Base-by-base conservation (phyloP, 2,888 invertebrate genomes). In the Diaphora mendica region DNA sequence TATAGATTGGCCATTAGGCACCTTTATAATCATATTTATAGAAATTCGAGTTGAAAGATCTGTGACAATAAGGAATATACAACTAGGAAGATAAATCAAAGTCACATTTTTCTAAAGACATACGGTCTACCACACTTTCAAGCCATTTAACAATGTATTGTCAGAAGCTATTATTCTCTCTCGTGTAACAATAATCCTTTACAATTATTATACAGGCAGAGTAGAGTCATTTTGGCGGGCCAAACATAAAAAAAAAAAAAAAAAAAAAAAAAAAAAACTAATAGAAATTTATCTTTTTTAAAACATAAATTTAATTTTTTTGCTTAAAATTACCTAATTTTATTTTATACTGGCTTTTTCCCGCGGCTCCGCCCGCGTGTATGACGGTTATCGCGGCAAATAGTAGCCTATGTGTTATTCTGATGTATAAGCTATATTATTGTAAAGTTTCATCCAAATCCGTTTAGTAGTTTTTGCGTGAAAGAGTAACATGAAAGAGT, bases 91-190 rank as follows among this genome's bases (percentile, higher is more conserved):
- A 71, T 66, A 71, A 35, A 35, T 71, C 71, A 71, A 71, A 42
- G 71, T 66, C 66, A 55, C n/a, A 44, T 71, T 66, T 71, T 71
- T 71, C 71, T 66, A 55, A 55, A 71, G 30, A 71, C 42, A 39
- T 71, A 39, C 71, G 55, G 66, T 71, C 9, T 55, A 71, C 39
- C 55, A 65, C 71, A 71, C 66, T 71, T 71, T 71, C 66, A 71
- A 66, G 65, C 65, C 51, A 66, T 71, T 71, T 71, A 71, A 71
- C 55, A 71, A 71, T 71, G 71, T 71, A 66, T 65, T 51, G 65
- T 66, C 71, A 71, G 51, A 13, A 71, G 65, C n/a, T 66, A 71
- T 71, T 59, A 65, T 66, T 71, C 71, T 66, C 39, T 59, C 66
- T 71, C 55, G 55, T 23, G 65, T 71, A 66, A 66, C 66, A 39